A percentile compares a stretch with the other conserved stretches of the same genome.
Conservation (phyloP, 2,797 vertebrate species). For the Ciconia nigra region DNA sequence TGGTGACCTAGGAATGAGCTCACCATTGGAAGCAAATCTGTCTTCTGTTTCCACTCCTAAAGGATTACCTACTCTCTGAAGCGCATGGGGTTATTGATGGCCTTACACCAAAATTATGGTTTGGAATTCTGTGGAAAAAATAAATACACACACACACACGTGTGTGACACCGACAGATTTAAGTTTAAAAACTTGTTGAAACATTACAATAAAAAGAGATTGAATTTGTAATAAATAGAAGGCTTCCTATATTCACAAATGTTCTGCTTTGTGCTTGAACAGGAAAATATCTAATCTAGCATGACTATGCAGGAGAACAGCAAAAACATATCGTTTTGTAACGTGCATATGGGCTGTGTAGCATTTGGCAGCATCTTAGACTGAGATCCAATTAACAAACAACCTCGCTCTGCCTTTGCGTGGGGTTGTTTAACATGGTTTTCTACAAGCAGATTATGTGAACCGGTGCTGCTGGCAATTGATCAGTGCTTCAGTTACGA, state of each 20-base stretch:
- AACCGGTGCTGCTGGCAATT: neutral
- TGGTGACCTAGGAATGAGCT: slow-evolving; percentile 80
- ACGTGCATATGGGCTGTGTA: neutral
- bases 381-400: neutral
- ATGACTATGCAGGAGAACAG: neutral
- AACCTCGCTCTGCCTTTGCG: neutral
- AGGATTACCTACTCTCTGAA: slow-evolving; percentile 76
- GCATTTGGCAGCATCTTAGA: neutral
- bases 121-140: slow-evolving; percentile 50
- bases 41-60: slow-evolving; percentile 81
- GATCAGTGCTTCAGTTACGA: neutral
- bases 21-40: slow-evolving; percentile 78
- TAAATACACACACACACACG: neutral
- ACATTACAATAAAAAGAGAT: neutral
- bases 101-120: slow-evolving; percentile 62
- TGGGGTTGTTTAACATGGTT: neutral
- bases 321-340: neutral
- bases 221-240: slow-evolving; percentile 34
- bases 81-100: slow-evolving; percentile 62
- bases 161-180: slow-evolving; percentile 19
- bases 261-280: neutral
- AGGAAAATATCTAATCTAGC: neutral
- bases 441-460: neutral
- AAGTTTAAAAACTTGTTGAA: slow-evolving; percentile 29
- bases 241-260: neutral